phyloP scores from a whole-genome alignment of 2,888 invertebrate species.

The Troides aeacus region DNA sequence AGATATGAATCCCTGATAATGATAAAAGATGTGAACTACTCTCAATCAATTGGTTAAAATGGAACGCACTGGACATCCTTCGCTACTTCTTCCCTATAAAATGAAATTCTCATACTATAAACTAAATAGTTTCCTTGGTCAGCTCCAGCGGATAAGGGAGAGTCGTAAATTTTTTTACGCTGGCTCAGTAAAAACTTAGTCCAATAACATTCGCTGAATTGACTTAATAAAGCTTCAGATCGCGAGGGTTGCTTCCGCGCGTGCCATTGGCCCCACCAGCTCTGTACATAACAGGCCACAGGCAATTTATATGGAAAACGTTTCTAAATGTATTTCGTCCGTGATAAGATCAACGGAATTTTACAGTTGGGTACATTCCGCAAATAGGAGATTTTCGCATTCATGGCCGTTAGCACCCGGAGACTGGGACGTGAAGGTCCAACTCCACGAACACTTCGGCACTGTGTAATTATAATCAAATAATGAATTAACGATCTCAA shows the following conservation, averaged over 20 bases:
- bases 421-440: slow-evolving; percentile 25
- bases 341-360: slow-evolving; percentile 50
- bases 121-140: slow-evolving; percentile 12
- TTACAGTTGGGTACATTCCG: slow-evolving; percentile 33
- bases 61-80: neutral
- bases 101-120: slow-evolving; percentile 4
- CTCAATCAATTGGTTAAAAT: neutral
- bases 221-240: slow-evolving; percentile 40
- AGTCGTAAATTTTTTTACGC: slow-evolving; percentile 27
- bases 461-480: neutral
- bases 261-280: slow-evolving; percentile 54
- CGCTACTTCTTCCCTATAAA: neutral
- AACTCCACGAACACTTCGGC: neutral
- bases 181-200: slow-evolving; percentile 37
- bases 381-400: slow-evolving; percentile 33
- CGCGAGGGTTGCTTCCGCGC: slow-evolving; percentile 51
- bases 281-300: slow-evolving; percentile 54
- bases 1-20: no score
- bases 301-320: slow-evolving; percentile 67
- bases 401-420: slow-evolving; percentile 33
- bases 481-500: no score
- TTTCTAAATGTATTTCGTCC: slow-evolving; percentile 53
- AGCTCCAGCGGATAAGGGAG: slow-evolving; percentile 3
- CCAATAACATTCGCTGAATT: slow-evolving; percentile 40
- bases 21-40: no score